Conservation (phyloP, 30 jellyfish, hydroid and myxozoan genomes). For the Turritopsis rubra region DNA sequence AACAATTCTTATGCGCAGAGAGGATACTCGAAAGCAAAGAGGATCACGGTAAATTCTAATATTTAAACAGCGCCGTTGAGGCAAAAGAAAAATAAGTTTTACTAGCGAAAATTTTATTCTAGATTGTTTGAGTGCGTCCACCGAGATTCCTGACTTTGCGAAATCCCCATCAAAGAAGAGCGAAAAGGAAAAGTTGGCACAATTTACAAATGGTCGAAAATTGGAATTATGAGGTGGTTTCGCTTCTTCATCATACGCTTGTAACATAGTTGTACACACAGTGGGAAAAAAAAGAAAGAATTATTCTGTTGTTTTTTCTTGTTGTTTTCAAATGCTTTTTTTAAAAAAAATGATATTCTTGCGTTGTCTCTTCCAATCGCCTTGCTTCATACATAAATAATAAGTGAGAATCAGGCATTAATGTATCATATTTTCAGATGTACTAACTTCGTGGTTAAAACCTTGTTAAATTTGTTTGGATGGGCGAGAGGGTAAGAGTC, state of each 20-base stretch:
- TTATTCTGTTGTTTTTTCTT: too few species aligned
- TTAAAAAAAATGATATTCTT: not conserved
- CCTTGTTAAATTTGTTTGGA: too few species aligned
- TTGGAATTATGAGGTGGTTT: not conserved
- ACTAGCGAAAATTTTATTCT: not conserved
- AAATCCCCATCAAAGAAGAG: constrained; percentile 48
- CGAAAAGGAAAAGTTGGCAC: not conserved
- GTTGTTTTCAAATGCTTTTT: not conserved
- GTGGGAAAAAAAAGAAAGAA: not conserved
- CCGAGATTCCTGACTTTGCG: constrained; percentile 80
- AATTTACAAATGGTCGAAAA: not conserved
- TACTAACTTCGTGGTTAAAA: too few species aligned
- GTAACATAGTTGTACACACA: not conserved
- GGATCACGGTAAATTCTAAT: not conserved
- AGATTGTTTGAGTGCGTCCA: constrained; percentile 78
- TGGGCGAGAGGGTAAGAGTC: too few species aligned
- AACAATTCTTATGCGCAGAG: constrained; percentile 45
- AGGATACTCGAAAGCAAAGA: constrained; percentile 48
- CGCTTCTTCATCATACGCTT: not conserved
- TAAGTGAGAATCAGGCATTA: too few species aligned
- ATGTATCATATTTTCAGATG: too few species aligned
- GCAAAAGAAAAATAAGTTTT: not conserved
- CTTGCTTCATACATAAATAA: too few species aligned
- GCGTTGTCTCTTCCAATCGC: too few species aligned
- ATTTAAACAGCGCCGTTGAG: not conserved